phyloP scores from a whole-genome alignment of 2,113 vertebrate genomes.

The Amphiprion percula region DNA sequence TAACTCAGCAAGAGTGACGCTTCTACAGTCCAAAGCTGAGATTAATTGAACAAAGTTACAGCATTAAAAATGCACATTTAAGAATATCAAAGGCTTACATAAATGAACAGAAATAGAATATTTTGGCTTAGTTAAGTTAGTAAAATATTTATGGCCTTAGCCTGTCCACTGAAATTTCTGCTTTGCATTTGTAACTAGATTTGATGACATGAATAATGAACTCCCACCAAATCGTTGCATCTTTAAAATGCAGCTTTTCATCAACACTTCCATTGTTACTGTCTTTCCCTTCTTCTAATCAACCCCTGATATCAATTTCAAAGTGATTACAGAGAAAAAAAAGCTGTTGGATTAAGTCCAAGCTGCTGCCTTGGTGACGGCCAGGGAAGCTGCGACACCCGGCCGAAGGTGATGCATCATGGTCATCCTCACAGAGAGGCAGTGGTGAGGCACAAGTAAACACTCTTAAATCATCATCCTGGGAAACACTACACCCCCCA shows the following conservation, averaged over 20 bases:
- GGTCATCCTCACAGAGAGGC: conserved; percentile 67
- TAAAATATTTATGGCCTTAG: conserved; percentile 55
- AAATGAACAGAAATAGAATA: conserved; percentile 51
- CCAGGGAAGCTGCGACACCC: conserved; percentile 42
- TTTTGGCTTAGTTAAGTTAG: conserved; percentile 41
- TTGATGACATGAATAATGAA: conserved; percentile 50
- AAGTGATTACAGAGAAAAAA: conserved; percentile 22
- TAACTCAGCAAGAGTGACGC: conserved; percentile 70
- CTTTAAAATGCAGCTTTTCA: conserved; percentile 5
- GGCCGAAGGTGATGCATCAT: conserved; percentile 80
- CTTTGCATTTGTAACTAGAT: conserved; percentile 46
- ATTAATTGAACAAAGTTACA: conserved; percentile 57
- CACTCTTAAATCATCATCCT: conserved; percentile 81
- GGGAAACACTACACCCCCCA: conserved; percentile 58
- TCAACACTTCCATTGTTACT: not conserved
- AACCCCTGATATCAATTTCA: conserved; percentile 37
- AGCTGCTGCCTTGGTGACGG: conserved; percentile 59
- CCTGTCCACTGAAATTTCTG: conserved; percentile 37
- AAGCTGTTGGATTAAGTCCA: conserved; percentile 61
- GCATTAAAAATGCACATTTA: conserved; percentile 62
- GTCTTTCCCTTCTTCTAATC: conserved; percentile 19
- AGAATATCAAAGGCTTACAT: conserved; percentile 51
- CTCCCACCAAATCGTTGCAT: conserved; percentile 1
- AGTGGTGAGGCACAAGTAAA: conserved; percentile 75
- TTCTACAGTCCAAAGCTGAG: conserved; percentile 49